Evolutionary conservation across 2,888 invertebrate genomes (phyloP), one percentile per base, ranked within the genome.

Genomic region (Melinaea marsaeus): DNA sequence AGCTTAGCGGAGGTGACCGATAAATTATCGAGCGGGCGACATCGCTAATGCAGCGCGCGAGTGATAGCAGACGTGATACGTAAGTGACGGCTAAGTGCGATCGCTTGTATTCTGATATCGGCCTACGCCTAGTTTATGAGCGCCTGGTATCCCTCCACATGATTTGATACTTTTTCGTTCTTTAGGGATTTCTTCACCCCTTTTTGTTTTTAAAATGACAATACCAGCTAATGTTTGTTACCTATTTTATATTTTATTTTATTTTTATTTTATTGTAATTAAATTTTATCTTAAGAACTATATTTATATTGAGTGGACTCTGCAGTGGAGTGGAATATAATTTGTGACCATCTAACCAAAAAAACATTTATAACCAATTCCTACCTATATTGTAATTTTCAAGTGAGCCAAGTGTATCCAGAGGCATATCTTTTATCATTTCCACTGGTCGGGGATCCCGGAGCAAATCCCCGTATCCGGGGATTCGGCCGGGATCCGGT

Each of bases 381-480:
- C 51, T 51, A 51, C 51, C 32, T 67, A 62, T 66, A 68, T 69
- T 74, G 73, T 71, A 72, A 71, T 71, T 71, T 68, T 69, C 72
- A 71, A 71, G 71, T 65, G 68, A 70, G 73, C 75, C 71, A 72
- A 69, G 69, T 72, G 75, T 74, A 75, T 73, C 73, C 74, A 46
- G 60, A 55, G 66, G 68, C 72, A 72, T 86, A 88, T 88, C 89
- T 86, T 87, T 88, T 89, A 90, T 90, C 89, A 89, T 88, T 86
- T 83, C 84, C 81, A 79, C 81, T 81, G 85, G 81, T 76, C 80
- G 81, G 80, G 81, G 86, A 87, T 87, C 87, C 85, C 79, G 80
- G 79, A 85, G 88, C 89, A 90, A 90, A 90, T 89, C 89, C 89
- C 85, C 81, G 84, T 84, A 88, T 90, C 89, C 88, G 85, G 85